A percentile compares a stretch with the other conserved stretches of the same genome.
Evolutionary conservation across 2,113 vertebrate species (phyloP).

Genomic region (Chionis minor): DNA sequence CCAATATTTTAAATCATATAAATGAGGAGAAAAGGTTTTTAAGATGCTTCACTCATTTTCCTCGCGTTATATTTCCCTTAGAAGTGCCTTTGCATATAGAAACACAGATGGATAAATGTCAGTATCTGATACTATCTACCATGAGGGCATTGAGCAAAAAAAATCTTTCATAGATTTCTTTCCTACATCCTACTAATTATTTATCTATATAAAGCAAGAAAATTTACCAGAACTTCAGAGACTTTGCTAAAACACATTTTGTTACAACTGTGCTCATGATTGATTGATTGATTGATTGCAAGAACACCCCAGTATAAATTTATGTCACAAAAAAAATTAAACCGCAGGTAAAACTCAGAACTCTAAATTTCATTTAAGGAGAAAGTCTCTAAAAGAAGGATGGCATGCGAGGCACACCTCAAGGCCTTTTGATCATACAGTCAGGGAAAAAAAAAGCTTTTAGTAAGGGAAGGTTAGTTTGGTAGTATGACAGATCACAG

Average conservation of each 20-base stretch:
- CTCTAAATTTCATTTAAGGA: neutral
- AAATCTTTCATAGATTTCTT: neutral
- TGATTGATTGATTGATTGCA: neutral
- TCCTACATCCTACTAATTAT: neutral
- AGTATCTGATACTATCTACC: neutral
- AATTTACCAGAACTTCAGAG: neutral
- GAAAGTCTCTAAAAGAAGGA: neutral
- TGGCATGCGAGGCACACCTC: neutral
- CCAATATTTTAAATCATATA: neutral
- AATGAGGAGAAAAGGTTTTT: neutral
- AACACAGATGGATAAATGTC: neutral
- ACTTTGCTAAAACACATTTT: neutral
- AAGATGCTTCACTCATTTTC: neutral
- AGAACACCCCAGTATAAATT: neutral
- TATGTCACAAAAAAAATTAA: neutral
- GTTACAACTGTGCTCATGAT: neutral
- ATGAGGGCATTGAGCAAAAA: neutral
- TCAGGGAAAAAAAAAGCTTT: neutral
- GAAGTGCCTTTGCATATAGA: neutral
- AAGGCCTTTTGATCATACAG: slow-evolving; percentile 6
- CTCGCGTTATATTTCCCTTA: neutral
- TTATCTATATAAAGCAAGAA: neutral
- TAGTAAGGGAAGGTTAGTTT: neutral
- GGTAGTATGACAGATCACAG: neutral
- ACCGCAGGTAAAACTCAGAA: neutral